Evolutionary conservation across 2,888 invertebrate genomes (phyloP), one percentile per base, ranked within the genome.

Genomic region (Mesoligia furuncula): DNA sequence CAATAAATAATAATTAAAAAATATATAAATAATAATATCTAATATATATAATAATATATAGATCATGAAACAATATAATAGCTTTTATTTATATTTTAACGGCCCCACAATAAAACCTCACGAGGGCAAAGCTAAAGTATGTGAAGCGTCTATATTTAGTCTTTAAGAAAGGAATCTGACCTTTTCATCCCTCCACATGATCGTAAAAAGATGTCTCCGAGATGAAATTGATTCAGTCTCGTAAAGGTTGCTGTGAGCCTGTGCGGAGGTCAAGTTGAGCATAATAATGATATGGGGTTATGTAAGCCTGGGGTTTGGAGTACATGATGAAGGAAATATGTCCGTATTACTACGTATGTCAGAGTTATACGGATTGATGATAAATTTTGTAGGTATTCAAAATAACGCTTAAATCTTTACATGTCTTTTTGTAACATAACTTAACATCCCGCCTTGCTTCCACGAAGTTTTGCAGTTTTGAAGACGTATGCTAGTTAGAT

Each of bases 61-160:
- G 42, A 11, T 42, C 11, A 42, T 42, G 11, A 42, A 68, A 15
- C 31, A 59, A 72, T 81, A 79, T 42, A 42, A 11, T 42, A 64
- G 59, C 54, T 57, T 67, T 83, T 67, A 77, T 61, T 67, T 45
- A 61, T 74, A 80, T 66, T 84, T 77, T 66, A 76, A 86, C 76
- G 69, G 54, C 59, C 65, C 57, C 71, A 77, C 73, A 86, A 82
- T 71, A 86, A 80, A 88, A 77, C 15, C 62, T 45, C 72, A 48
- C 48, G 51, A 65, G 64, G n/a, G 54, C 27, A 48, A 54, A 4
- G 7, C 59, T 62, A 4, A 62, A 73, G 51, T 82, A 82, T 74
- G 72, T 73, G 75, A 71, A 73, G 66, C 73, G 57, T 73, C 79
- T 87, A 87, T 88, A 85, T 88, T 87, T 85, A 83, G 88, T 75